Evolutionary conservation across 2,797 vertebrate genomes (phyloP), one percentile per base, ranked within the genome.

Genomic region (Spondyliosoma cantharus): DNA sequence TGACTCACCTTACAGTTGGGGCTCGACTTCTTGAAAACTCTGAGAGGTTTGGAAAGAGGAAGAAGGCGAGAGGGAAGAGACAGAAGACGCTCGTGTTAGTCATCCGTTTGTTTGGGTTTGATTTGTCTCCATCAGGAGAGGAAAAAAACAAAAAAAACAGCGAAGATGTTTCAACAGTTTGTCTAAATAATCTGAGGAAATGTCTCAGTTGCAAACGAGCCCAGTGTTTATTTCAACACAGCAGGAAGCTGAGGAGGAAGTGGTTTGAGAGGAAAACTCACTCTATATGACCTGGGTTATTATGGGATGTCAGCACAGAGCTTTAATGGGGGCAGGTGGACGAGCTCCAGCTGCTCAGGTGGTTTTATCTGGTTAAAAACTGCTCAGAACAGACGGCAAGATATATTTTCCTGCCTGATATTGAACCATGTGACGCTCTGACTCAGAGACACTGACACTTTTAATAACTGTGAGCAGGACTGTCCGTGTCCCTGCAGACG

Each of bases 21-120:
- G 87, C 96, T 97, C 73, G 97, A 97, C 94, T 99, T 97, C 96
- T 97, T 99, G 88, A 96, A 97, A 64, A 98, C 96, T 92, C 97
- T 99, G 91, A 2, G 54, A 78, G 2, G 65, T 53, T 48, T 14
- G 24, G 64, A 83, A 63, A 82, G 27, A 78, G 61, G 81, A 65
- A 65, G 83, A 86, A 66, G 71, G 83, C 37, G 7, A 43, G 56
- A 27, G 71, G 9, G 8, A 59, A 13, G 22, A 53, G 6, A 32
- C 13, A 57, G 9, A 14, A 29, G 2, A 59, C 13, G 49, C 42
- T 29, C 0, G 1, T 53, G 56, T 86, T 27, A 67, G 37, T 43
- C 3, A 14, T 32, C 43, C 1, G 7, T 56, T 5, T 53, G 1
- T 42, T 2, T 12, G 45, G 24, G 54, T 32, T 50, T 27, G 1